Evolutionary conservation across 2,797 vertebrate species (phyloP).

Genomic region (Oreortyx pictus): DNA sequence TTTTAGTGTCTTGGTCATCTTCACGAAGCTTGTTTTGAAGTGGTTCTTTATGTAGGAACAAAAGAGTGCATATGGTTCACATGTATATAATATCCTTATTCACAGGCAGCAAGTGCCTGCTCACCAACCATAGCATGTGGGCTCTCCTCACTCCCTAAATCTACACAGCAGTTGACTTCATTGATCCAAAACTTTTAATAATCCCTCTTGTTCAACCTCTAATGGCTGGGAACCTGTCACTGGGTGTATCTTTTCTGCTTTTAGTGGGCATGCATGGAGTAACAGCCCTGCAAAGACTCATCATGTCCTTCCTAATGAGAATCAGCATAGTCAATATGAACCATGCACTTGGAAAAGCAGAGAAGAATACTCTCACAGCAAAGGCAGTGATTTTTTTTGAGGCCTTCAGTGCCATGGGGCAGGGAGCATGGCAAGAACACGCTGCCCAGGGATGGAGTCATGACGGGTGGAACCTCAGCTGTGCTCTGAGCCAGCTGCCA

Average conservation of each 20-base stretch:
- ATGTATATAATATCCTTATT: neutral
- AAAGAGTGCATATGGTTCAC: neutral
- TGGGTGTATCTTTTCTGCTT: neutral
- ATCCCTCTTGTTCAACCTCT: neutral
- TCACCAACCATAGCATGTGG: fast-evolving
- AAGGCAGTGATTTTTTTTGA: neutral
- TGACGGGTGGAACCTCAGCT: neutral
- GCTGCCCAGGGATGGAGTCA: neutral
- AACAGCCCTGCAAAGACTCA: neutral
- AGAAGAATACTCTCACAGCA: neutral
- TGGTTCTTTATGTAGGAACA: neutral
- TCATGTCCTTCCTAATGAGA: neutral
- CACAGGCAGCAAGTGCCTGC: neutral
- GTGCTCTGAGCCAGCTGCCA: neutral
- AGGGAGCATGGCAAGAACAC: fast-evolving
- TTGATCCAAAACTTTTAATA: constrained; percentile 2
- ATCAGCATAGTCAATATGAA: fast-evolving
- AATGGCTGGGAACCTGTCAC: neutral
- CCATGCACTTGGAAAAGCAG: fast-evolving
- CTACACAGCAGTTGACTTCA: neutral
- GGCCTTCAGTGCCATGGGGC: fast-evolving
- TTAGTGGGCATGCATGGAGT: neutral
- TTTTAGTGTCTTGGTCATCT: neutral
- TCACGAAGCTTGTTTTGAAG: neutral
- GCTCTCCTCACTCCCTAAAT: neutral